These are phyloP conservation scores for Stigmatopora nigra DNA, from an alignment of 2,113 vertebrate genomes.

Conservation along the genomic window DNA sequence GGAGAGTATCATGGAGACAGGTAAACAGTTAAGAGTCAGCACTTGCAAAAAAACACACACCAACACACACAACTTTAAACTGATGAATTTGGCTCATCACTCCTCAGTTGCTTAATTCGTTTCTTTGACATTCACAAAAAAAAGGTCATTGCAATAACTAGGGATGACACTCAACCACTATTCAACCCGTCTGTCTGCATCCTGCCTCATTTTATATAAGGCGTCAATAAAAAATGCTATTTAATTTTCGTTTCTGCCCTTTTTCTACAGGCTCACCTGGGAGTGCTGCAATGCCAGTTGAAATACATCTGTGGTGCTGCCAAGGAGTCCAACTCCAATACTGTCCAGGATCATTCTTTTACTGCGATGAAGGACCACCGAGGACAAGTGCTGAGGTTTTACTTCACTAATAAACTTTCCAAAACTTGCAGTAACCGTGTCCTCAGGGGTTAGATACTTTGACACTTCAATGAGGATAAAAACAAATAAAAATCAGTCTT, in stretches of 20 bases:
- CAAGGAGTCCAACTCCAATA: conserved; percentile 81
- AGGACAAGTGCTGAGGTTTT: conserved; percentile 68
- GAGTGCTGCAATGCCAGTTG: conserved; percentile 75
- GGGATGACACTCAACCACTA: background rate
- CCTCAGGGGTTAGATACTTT: conserved; percentile 55
- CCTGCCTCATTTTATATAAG: conserved; percentile 6
- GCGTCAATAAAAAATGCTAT: background rate
- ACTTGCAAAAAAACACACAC: background rate
- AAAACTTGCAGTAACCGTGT: conserved; percentile 77
- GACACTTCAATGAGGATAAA: conserved; percentile 50
- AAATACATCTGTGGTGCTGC: conserved; percentile 78
- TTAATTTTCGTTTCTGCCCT: background rate
- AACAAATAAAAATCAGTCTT: background rate
- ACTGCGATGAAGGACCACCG: conserved; percentile 68
- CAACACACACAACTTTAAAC: background rate
- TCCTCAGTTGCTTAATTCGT: conserved; percentile 13
- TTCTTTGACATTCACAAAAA: conserved; percentile 21
- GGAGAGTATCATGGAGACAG: conserved; percentile 15
- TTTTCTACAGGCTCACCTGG: conserved; percentile 65
- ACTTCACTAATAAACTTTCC: conserved; percentile 74
- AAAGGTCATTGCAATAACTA: conserved; percentile 5
- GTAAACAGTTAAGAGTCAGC: conserved; percentile 17
- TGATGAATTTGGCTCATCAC: background rate
- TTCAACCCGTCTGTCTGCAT: conserved; percentile 10
- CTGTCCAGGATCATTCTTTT: conserved; percentile 87